Conservation (phyloP, 2,888 invertebrate species). For the Gortyna flavago region DNA sequence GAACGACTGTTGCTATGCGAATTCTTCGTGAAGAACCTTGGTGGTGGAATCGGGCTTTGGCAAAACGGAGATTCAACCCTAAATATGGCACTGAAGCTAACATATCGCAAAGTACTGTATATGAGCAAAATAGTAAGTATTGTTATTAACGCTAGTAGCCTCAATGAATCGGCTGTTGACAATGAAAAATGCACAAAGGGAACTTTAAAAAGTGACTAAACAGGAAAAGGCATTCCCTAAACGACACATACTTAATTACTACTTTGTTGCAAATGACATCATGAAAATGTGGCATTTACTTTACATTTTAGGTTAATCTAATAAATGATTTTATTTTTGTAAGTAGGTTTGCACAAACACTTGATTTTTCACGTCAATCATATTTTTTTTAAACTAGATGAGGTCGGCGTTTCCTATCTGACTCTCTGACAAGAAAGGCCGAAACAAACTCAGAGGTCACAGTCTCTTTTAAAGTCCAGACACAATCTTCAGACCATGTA, state of each 20-base stretch:
- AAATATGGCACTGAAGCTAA: not conserved
- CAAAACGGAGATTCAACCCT: not conserved
- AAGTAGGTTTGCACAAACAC: no score
- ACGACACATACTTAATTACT: not conserved
- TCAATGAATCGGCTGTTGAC: conserved; percentile 17
- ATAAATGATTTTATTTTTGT: no score
- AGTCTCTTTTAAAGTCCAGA: no score
- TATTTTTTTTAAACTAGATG: no score
- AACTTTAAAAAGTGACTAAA: conserved; percentile 7
- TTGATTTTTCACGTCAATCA: no score
- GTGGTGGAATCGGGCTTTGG: not conserved
- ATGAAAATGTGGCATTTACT: not conserved
- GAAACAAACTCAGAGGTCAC: no score
- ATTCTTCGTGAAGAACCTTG: not conserved
- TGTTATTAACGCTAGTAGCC: not conserved
- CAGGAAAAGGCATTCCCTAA: conserved; percentile 14
- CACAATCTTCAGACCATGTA: no score
- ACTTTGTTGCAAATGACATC: not conserved
- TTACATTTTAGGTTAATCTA: not conserved
- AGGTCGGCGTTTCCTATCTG: no score
- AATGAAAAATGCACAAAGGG: not conserved
- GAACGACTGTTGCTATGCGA: conserved; percentile 19
- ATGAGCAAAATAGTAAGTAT: not conserved
- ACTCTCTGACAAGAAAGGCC: no score
- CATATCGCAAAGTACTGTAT: not conserved